phyloP scores from a whole-genome alignment of 2,888 invertebrate species.

The Chrysolina oricalcia region DNA sequence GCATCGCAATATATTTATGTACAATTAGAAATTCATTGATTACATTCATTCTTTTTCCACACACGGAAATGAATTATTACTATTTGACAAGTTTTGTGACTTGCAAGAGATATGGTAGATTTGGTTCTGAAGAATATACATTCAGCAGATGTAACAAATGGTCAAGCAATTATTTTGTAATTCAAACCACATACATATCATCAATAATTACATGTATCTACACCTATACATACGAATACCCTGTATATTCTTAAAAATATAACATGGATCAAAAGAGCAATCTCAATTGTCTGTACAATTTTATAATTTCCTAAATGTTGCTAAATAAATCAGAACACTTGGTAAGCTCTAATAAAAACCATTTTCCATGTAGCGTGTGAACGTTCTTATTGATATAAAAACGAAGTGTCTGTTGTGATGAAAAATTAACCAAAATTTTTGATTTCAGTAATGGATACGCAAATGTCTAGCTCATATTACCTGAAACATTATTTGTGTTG shows the following conservation, averaged over 20 bases:
- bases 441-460: too few species aligned
- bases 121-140: slow-evolving; percentile 7
- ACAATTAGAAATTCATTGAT: slow-evolving; percentile 25
- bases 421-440: too few species aligned
- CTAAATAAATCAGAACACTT: too few species aligned
- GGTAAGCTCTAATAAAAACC: too few species aligned
- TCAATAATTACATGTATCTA: slow-evolving; percentile 24
- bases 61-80: background rate
- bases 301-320: too few species aligned
- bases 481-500: too few species aligned
- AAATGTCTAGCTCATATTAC: too few species aligned
- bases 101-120: slow-evolving; percentile 10
- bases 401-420: too few species aligned
- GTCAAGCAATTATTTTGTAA: background rate
- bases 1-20: slow-evolving; percentile 36
- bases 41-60: background rate
- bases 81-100: background rate
- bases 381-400: too few species aligned
- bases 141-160: background rate
- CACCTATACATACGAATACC: slow-evolving; percentile 40
- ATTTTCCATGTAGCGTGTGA: too few species aligned
- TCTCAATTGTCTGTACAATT: too few species aligned
- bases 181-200: background rate
- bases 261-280: too few species aligned
- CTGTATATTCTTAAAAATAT: slow-evolving; percentile 38